Evolutionary conservation across 2,888 invertebrate genomes (phyloP).

Genomic region (Chloroclystis v-ata): DNA sequence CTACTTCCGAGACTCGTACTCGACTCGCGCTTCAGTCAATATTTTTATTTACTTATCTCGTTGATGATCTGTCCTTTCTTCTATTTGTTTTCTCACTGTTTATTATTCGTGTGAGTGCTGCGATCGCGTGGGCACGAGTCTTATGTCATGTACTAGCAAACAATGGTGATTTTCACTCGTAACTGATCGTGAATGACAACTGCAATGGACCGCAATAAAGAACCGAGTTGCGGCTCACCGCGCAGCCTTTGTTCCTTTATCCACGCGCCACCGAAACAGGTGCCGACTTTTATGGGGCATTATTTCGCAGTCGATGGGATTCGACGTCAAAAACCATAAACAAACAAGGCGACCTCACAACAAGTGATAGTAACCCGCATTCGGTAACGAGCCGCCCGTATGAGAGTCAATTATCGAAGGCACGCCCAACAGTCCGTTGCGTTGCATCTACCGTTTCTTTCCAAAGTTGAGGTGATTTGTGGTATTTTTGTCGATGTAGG

Average conservation of each 20-base stretch:
- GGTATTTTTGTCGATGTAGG: constrained; percentile 42
- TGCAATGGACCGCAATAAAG: constrained; percentile 55
- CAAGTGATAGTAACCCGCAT: constrained; percentile 57
- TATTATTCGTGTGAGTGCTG: constrained; percentile 29
- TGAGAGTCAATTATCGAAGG: constrained; percentile 52
- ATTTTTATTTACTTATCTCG: constrained; percentile 36
- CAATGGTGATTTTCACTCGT: constrained; percentile 56
- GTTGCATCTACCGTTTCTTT: constrained; percentile 28
- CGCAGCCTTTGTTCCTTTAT: constrained; percentile 49
- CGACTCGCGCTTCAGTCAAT: constrained; percentile 29
- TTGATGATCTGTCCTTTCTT: constrained; percentile 39
- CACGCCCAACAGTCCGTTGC: constrained; percentile 44
- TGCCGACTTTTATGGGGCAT: constrained; percentile 44
- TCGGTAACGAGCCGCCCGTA: constrained; percentile 53
- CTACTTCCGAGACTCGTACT: constrained; percentile 37
- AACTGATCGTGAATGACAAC: constrained; percentile 55
- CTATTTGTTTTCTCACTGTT: constrained; percentile 45
- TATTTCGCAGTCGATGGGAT: constrained; percentile 35
- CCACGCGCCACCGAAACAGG: constrained; percentile 50
- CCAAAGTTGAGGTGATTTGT: constrained; percentile 28
- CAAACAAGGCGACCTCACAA: constrained; percentile 28
- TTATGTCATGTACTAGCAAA: constrained; percentile 49
- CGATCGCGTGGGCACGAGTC: constrained; percentile 48
- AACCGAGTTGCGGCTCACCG: constrained; percentile 47
- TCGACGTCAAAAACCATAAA: constrained; percentile 31